Evolutionary conservation across 2,797 vertebrate species (phyloP), one percentile per base, ranked within the genome.

Genomic region (Sternarchorhynchus goeldii): DNA sequence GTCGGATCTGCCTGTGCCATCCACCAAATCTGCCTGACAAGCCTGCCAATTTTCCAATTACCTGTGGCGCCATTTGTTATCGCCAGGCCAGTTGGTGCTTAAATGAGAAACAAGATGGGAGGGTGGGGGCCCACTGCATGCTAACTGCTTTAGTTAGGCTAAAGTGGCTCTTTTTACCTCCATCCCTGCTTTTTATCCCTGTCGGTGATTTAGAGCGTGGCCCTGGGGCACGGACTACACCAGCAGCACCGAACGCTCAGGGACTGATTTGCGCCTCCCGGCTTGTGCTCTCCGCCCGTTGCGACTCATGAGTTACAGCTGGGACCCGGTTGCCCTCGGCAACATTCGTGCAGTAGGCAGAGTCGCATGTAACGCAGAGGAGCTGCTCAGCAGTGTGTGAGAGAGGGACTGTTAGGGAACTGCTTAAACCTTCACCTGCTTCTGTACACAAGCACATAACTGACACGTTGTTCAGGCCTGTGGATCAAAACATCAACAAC

Each of bases 21-120:
- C 93, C 91, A 95, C 93, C 93, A 96, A 93, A 93, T 93, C 94
- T 95, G 93, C 90, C 91, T 94, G 95, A 96, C 95, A 95, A 94
- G 91, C 89, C 93, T 95, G 95, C 93, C 96, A 96, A 96, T 97
- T 97, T 96, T 96, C 94, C 96, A 97, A 96, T 97, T 96, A 96
- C 94, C 92, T 91, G 92, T 91, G 91, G 91, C 84, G 85, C 94
- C 92, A 95, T 97, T 94, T 89, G 91, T 97, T 96, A 97, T 96
- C 90, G 86, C 91, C 92, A 92, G 92, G 91, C 94, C 92, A 92
- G 92, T 94, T 92, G 92, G 90, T 91, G 94, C 93, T 93, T 94
- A 95, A 95, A 95, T 92, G 92, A 94, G 92, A 94, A 94, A 93
- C 93, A 94, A 89, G 93, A 91, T 80, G 84, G 87, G 81, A 86